phyloP scores from a whole-genome alignment of 2,113 vertebrate species.

The Cyphomyrus discorhynchus region DNA sequence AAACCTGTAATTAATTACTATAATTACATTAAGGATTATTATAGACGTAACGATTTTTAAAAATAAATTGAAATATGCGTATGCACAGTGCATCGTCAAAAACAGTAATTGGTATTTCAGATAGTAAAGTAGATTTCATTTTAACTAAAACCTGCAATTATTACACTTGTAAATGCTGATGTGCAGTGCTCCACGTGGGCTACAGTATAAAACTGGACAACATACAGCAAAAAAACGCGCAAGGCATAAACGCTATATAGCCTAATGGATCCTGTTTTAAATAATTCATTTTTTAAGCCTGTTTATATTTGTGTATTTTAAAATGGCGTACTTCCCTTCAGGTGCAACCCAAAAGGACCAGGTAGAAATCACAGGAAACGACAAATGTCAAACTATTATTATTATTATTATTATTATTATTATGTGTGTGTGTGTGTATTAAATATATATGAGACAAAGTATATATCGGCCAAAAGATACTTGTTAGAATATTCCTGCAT shows the following conservation, averaged over 20 bases:
- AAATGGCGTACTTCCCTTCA: neutral
- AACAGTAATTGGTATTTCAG: neutral
- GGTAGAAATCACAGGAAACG: neutral
- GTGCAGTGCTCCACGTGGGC: neutral
- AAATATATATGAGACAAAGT: neutral
- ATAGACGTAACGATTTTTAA: neutral
- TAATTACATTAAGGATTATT: neutral
- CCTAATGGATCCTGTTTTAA: neutral
- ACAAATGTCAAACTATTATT: neutral
- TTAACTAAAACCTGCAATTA: neutral
- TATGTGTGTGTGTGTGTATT: too few relatives aligned
- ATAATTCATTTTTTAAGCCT: neutral
- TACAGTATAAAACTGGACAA: neutral
- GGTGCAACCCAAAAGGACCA: neutral
- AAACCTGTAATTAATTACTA: neutral
- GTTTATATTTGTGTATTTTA: neutral
- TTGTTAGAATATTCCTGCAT: neutral
- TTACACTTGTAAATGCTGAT: neutral
- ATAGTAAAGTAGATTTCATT: neutral
- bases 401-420: too few relatives aligned
- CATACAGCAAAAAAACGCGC: neutral
- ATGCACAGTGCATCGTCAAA: neutral
- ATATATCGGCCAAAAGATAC: neutral
- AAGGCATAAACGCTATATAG: neutral
- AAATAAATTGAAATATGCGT: neutral